Base-by-base conservation (phyloP, 2,797 vertebrate genomes). In the Scolopax bukidnonensis region DNA sequence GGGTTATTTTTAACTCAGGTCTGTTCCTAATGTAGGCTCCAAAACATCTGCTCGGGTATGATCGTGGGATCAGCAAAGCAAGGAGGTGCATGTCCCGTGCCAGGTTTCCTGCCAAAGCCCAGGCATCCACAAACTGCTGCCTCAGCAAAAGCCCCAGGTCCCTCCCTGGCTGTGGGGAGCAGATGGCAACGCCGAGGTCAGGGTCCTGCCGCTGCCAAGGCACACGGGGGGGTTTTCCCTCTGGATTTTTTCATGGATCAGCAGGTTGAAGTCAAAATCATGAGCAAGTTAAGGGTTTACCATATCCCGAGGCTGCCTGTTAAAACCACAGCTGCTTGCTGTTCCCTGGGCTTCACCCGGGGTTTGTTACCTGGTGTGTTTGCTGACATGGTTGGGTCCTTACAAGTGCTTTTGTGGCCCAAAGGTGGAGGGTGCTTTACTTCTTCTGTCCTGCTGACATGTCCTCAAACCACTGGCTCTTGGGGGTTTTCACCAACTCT, bases 71-170 rank as follows among this genome's bases (percentile, higher is more conserved):
- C 53, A 73, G 63, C 54, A 87, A 36, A 69, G 10, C 13, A 75
- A 73, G 45, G 68, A 68, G 45, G 14, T 53, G 20, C 4, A 6
- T 20, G 45, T 74, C 50, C 43, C 0, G 1, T 21, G 45, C 63
- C 40, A 40, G 32, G 25, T 84, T 60, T 84, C 84, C 57, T 80
- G 69, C 47, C 63, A 75, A 64, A 84, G 20, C 24, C 1, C 0
- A 54, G n/a, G 57, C 57, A 48, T 18, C 28, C 2, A 0, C 16
- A 43, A 75, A 24, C 24, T 45, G 45, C 36, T 5, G 18, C 47
- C 47, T 60, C 1, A 1, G 32, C 2, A 0, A 83, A 69, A 41
- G 2, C 1, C 21, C 57, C 40, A 2, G 2, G 1, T 36, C 38
- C 41, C 38, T 33, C n/a, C 18, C 51, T 19, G n/a, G 24, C 36